These are phyloP conservation scores for Toxotes lorentzi DNA, from an alignment of 2,797 vertebrate genomes.

Conservation along the genomic window DNA sequence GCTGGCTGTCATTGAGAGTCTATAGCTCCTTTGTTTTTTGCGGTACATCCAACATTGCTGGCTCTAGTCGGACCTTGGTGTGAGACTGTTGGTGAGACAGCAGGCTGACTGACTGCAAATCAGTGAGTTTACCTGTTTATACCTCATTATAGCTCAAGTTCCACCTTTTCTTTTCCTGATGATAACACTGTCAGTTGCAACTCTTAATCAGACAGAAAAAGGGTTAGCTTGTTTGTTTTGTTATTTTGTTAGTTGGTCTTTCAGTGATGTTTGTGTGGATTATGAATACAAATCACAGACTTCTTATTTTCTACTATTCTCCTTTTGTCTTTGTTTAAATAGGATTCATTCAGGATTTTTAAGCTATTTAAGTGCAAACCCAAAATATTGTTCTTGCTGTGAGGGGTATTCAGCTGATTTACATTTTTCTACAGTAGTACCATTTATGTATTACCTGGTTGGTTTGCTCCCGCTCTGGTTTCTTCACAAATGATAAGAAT, in stretches of 20 bases:
- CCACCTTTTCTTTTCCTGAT: background rate
- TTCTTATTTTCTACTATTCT: background rate
- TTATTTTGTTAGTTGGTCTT: background rate
- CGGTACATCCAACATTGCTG: background rate
- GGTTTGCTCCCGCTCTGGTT: background rate
- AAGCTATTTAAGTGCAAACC: background rate
- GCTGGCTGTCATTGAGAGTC: slow-evolving; percentile 7
- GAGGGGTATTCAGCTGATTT: background rate
- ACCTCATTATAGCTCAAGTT: background rate
- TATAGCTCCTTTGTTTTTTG: background rate
- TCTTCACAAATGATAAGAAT: background rate
- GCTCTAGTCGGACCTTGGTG: background rate
- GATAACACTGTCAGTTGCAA: background rate
- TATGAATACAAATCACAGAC: background rate
- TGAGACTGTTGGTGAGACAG: background rate
- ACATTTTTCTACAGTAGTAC: background rate
- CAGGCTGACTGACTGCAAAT: background rate
- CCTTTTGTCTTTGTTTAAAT: background rate
- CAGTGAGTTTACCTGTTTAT: background rate
- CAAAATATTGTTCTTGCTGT: background rate
- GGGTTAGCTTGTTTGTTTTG: background rate
- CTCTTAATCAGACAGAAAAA: background rate
- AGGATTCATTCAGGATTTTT: background rate
- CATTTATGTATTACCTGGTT: background rate
- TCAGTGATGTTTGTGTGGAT: background rate